Evolutionary conservation across 2,797 vertebrate genomes (phyloP), one percentile per base, ranked within the genome.

Genomic region (Sciaenops ocellatus): DNA sequence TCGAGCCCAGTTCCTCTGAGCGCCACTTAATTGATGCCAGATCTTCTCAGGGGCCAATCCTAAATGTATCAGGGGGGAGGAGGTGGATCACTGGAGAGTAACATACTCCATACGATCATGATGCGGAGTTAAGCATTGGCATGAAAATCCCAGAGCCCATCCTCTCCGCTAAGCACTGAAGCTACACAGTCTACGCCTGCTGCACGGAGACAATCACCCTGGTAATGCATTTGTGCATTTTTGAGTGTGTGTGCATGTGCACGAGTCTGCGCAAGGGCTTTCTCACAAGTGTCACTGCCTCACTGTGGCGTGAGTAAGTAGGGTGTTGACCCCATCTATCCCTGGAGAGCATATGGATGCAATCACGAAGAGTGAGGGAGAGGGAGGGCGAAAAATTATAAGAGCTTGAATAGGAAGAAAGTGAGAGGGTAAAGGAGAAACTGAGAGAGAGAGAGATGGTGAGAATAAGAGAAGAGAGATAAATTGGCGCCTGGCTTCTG

Each of bases 11-110:
- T 88, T 93, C 90, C 90, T 90, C 82, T 89, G 80, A 90, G 82
- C 78, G 75, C 83, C 79, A 86, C 91, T 90, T 94, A 95, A 95
- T 94, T 90, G 93, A 92, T 93, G 87, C 95, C 94, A 95, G 95
- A 95, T 89, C 91, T 80, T 91, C 76, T 90, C 81, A 85, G 87
- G 87, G 88, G 81, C 86, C 87, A 69, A 64, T 88, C 75, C 87
- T 83, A 83, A 90, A 89, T 79, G 86, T 76, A 91, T 79, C 76
- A 66, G 73, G 69, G 76, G 76, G 34, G 55, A 82, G 71, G 85
- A 86, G 89, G 87, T 69, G 88, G 84, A 90, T 88, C 72, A 68
- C 76, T 74, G 78, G n/a, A 30, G 85, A 85, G 86, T 82, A 92
- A 91, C 87, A 79, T 61, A 65, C 87, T 91, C 82, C 90, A 88